Conservation (phyloP, 2,113 vertebrate species). For the Cochlearius cochlearius region DNA sequence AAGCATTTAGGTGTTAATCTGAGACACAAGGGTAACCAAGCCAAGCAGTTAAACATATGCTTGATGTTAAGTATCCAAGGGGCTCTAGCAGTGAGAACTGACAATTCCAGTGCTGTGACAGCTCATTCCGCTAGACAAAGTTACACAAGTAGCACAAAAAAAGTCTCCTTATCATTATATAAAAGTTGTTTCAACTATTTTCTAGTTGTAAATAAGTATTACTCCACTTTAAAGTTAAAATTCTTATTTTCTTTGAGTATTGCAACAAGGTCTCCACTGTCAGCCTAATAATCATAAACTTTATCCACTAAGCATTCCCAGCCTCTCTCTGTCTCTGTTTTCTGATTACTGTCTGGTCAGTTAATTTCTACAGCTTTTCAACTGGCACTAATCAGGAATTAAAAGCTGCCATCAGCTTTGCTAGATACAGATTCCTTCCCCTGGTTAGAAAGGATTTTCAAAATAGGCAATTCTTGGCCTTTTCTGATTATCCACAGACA, state of each 20-base stretch:
- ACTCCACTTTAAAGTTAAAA: not conserved
- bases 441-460: slow-evolving; percentile 77
- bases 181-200: not conserved
- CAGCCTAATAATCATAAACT: slow-evolving; percentile 20
- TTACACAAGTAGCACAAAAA: not conserved
- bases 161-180: not conserved
- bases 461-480: slow-evolving; percentile 86
- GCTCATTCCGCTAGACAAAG: not conserved
- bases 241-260: not conserved
- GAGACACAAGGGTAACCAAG: not conserved
- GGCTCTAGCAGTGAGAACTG: not conserved
- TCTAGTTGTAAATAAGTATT: not conserved
- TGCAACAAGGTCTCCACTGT: not conserved
- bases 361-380: slow-evolving; percentile 83
- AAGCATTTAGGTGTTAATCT: not conserved
- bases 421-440: slow-evolving; percentile 60
- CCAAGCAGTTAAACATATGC: not conserved
- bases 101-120: not conserved
- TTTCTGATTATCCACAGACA: slow-evolving; percentile 84
- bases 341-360: slow-evolving; percentile 80
- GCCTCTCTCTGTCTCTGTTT: slow-evolving; percentile 5
- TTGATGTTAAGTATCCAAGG: not conserved
- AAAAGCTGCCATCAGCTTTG: slow-evolving; percentile 80
- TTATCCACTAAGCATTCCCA: not conserved
- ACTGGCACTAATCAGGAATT: slow-evolving; percentile 84